Base-by-base conservation (phyloP, 2,797 vertebrate species). In the Anniella stebbinsi region DNA sequence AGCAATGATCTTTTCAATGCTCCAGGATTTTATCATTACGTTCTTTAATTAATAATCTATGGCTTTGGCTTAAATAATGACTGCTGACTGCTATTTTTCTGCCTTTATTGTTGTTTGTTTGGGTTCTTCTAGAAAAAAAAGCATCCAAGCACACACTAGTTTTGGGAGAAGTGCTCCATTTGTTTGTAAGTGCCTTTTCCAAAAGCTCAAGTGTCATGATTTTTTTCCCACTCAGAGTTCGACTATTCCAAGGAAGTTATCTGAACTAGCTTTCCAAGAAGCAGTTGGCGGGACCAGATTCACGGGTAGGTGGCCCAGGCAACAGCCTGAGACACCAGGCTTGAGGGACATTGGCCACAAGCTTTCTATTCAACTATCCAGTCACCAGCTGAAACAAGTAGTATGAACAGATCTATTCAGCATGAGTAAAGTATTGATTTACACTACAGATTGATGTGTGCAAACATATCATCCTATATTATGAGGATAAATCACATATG, bases 1-100 rank as follows among this genome's bases (percentile, higher is more conserved):
- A 95, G 76, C 38, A 90, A 89, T 92, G 92, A 96, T 93, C 94
- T 93, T 95, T 95, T 94, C 93, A 95, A 95, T 94, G 86, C 91
- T 94, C 91, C 95, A 77, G 93, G 4, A 67, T 94, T 96, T 96
- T 96, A 96, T 97, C 94, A 94, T 95, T 93, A 94, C 80, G 88
- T 92, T 93, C 66, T 93, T 94, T 94, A 93, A 91, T 92, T 86
- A 93, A 94, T 89, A 93, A 93, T 73, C 92, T 87, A 92, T 92
- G 86, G 78, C 78, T 93, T 91, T 94, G 77, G 87, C 91, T 92
- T 90, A 94, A 89, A 94, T 92, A 95, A 93, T 80, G 85, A 93
- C 90, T 91, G 88, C 89, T 82, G 70, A 54, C 30, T 89, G 80
- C 90, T 90, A 17, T 4, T 92, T 86, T 10, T 92, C 87, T 78